These are phyloP conservation scores for Sipha maydis DNA, from an alignment of 2,888 invertebrate genomes.

Conservation along the genomic window DNA sequence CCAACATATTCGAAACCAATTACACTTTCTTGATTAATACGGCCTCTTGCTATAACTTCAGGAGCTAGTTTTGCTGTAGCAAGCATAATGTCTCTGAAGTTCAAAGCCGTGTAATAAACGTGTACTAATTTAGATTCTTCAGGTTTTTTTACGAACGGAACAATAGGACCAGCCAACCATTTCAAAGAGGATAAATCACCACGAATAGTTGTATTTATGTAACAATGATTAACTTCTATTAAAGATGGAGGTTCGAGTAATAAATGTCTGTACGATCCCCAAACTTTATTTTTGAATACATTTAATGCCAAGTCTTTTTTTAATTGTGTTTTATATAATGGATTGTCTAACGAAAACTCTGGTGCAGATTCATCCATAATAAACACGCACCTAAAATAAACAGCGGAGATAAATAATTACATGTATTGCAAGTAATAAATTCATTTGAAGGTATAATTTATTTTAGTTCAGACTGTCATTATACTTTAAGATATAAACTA, in stretches of 20 bases:
- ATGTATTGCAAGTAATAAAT: background rate
- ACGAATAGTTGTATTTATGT: slow-evolving; percentile 78
- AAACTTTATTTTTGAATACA: slow-evolving; percentile 75
- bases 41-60: slow-evolving; percentile 79
- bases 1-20: slow-evolving; percentile 74
- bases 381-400: slow-evolving; percentile 71
- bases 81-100: slow-evolving; percentile 95
- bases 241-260: slow-evolving; percentile 71
- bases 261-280: slow-evolving; percentile 89
- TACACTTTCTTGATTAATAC: slow-evolving; percentile 75
- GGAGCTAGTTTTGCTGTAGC: slow-evolving; percentile 89
- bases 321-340: slow-evolving; percentile 76
- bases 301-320: slow-evolving; percentile 83
- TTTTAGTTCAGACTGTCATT: too few species aligned
- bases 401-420: slow-evolving; percentile 65
- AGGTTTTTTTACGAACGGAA: slow-evolving; percentile 49
- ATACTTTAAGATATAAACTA: too few species aligned
- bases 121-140: slow-evolving; percentile 67
- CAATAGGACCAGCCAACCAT: slow-evolving; percentile 79
- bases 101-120: slow-evolving; percentile 82
- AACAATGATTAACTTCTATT: slow-evolving; percentile 75
- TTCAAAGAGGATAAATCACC: slow-evolving; percentile 87
- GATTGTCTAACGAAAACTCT: slow-evolving; percentile 73
- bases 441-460: too few species aligned
- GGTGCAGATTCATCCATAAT: slow-evolving; percentile 74